Evolutionary conservation across 2,888 invertebrate species (phyloP), one percentile per base, ranked within the genome.

Genomic region (Orchestes rusci): DNA sequence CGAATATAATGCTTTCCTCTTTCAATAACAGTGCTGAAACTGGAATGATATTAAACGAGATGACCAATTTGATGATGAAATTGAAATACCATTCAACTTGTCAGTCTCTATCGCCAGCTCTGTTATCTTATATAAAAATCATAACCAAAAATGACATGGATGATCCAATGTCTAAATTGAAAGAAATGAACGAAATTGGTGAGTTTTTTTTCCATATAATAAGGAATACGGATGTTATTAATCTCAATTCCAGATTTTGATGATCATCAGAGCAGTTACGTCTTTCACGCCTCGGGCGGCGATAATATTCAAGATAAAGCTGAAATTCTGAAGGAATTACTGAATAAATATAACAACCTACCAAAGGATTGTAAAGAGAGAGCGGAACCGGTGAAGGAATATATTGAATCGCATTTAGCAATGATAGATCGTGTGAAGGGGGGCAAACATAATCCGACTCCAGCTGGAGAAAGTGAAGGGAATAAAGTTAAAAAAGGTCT

Each of bases 371-470:
- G 64, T 39, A 63, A 63, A 43, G 53, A 59, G 18, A 55, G 62
- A 43, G 67, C 66, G 1, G 58, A 59, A 47, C 62, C 64, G 1
- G 63, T 68, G 3, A 61, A 61, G 39, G 60, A 63, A 16, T 68
- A 65, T 45, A 59, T 68, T n/a, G 53, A 60, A 30, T 55, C 61
- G 16, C 65, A 68, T 47, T 50, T 67, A 35, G 47, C 52, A 3
- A 58, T 64, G 58, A 45, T 64, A 33, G 53, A 45, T 32, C 53
- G 27, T 16, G 38, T 27, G 16, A 35, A 37, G 28, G 37, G 23
- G 15, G 34, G n/a, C n/a, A n/a, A n/a, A n/a, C n/a, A n/a, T n/a
- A n/a, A 12, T 3, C 12, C 16, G 23, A 29, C 31, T 18, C 17
- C 19, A 17, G 7, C 16, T 2, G 37, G 10, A 38, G 12, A 13